A percentile compares a stretch with the other conserved stretches of the same genome.
Evolutionary conservation across 2,113 vertebrate species (phyloP).

Genomic region (Tamias sibiricus): DNA sequence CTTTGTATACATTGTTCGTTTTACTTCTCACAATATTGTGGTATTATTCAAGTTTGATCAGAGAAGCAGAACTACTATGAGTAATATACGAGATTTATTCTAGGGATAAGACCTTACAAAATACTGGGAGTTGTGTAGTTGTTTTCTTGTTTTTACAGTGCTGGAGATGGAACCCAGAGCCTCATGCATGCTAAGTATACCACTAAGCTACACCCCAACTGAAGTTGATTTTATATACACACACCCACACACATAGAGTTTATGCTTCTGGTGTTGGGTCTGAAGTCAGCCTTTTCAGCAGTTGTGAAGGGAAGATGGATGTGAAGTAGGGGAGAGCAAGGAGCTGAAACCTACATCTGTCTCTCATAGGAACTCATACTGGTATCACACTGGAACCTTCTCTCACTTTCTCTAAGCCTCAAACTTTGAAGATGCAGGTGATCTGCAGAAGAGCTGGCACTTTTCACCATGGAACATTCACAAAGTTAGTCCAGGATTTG

Average conservation of each 20-base stretch:
- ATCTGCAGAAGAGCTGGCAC: not conserved
- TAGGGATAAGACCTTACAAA: not conserved
- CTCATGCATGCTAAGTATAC: not conserved
- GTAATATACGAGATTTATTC: slow-evolving; percentile 40
- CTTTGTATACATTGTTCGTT: not conserved
- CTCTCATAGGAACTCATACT: not conserved
- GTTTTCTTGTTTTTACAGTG: not conserved
- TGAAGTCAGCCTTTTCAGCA: not conserved
- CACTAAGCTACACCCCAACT: not conserved
- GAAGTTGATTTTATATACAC: not conserved
- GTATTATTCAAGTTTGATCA: slow-evolving; percentile 12
- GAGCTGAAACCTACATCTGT: slow-evolving; percentile 13
- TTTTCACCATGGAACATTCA: not conserved
- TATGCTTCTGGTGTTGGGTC: not conserved
- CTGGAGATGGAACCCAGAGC: not conserved
- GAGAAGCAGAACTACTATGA: slow-evolving; percentile 7
- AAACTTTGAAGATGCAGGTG: not conserved
- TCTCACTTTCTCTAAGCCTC: not conserved
- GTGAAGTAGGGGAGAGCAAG: not conserved
- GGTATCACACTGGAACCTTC: not conserved
- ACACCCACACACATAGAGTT: not conserved
- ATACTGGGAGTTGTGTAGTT: not conserved
- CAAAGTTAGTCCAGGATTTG: not conserved
- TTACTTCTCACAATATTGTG: not conserved
- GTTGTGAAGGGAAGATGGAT: not conserved